Conservation (phyloP, 2,888 invertebrate genomes). For the Diadegma fenestrale region DNA sequence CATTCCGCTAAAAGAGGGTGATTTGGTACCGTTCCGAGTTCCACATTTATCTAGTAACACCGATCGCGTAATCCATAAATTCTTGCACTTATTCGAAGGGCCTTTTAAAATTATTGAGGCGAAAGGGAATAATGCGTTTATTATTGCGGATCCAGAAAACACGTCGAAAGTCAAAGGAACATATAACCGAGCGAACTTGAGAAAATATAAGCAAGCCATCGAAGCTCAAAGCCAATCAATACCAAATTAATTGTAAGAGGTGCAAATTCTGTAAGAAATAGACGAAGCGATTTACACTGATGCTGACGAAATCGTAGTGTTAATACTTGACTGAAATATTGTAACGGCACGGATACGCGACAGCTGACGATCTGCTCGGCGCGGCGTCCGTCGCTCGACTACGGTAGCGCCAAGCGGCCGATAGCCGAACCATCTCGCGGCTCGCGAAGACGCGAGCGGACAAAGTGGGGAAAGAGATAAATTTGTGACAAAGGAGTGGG, state of each 20-base stretch:
- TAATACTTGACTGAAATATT: not conserved
- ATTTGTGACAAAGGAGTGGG: too few relatives aligned
- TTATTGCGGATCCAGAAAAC: not conserved
- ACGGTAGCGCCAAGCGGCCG: too few relatives aligned
- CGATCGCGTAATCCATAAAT: conserved; percentile 3
- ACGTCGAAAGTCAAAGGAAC: not conserved
- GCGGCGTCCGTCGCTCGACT: too few relatives aligned
- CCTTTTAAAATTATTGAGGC: not conserved
- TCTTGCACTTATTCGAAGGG: conserved; percentile 2
- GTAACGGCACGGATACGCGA: too few relatives aligned
- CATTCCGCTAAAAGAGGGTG: not conserved
- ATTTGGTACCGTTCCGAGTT: not conserved
- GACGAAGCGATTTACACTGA: not conserved
- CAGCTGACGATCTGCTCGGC: too few relatives aligned
- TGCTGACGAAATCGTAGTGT: not conserved
- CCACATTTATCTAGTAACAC: conserved; percentile 23
- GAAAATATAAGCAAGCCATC: not conserved
- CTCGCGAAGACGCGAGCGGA: too few relatives aligned
- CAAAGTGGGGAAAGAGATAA: too few relatives aligned
- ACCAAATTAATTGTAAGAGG: not conserved
- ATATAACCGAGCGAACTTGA: not conserved
- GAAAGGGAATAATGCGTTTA: not conserved
- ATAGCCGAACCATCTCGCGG: too few relatives aligned
- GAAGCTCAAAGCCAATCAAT: not conserved
- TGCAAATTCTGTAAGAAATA: not conserved